A percentile compares a stretch with the other conserved stretches of the same genome.
Evolutionary conservation across 2,888 invertebrate genomes (phyloP).

Genomic region (Xestia ashworthii): DNA sequence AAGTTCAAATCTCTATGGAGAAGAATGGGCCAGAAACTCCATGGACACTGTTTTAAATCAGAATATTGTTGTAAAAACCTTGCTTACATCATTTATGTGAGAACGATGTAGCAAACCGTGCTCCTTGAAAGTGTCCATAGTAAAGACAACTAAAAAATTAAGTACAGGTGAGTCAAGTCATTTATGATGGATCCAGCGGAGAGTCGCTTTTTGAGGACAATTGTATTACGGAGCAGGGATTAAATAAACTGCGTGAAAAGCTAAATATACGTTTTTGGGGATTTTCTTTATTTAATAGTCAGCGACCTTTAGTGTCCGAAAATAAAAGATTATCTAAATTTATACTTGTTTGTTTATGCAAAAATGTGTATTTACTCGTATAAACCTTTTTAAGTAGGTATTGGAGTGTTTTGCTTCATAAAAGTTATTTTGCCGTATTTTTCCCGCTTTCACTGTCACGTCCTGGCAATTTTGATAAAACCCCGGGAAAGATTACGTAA

Average conservation of each 20-base stretch:
- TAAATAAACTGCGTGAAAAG: constrained; percentile 13
- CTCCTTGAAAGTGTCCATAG: not conserved
- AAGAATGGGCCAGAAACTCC: no score
- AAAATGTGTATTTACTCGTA: constrained; percentile 9
- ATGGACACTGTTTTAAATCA: no score
- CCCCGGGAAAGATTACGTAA: not conserved
- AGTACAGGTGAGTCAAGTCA: not conserved
- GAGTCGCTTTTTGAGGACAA: not conserved
- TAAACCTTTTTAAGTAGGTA: not conserved
- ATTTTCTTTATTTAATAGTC: constrained; percentile 15
- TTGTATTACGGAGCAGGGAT: not conserved
- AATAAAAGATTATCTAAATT: not conserved
- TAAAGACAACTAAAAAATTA: not conserved
- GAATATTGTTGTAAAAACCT: no score
- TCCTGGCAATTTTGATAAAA: not conserved
- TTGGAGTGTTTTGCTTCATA: not conserved
- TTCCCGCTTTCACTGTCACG: not conserved
- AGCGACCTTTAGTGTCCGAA: not conserved
- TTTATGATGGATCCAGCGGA: not conserved
- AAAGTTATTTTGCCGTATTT: not conserved
- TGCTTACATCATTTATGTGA: no score
- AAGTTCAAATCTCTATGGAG: no score
- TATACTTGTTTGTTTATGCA: not conserved
- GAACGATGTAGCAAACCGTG: not conserved
- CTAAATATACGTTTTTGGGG: constrained; percentile 3